These are phyloP conservation scores for Scolopax mira DNA, from an alignment of 2,113 vertebrate species.

Conservation along the genomic window DNA sequence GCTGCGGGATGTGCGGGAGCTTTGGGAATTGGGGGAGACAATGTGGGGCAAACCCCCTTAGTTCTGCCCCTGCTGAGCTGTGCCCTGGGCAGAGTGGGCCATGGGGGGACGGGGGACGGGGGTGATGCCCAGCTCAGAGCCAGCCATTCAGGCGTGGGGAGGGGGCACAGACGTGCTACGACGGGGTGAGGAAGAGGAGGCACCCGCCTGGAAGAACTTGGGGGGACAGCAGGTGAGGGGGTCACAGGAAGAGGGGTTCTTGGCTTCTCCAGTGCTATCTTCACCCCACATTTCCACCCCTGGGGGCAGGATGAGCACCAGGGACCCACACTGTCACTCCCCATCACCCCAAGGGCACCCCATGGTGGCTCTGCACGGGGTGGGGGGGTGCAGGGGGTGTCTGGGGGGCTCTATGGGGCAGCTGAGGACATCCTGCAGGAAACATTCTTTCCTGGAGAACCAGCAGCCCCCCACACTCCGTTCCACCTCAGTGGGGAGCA, in stretches of 20 bases:
- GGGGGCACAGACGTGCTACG: accelerated
- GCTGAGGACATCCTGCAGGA: constrained; percentile 52
- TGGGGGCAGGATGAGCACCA: not conserved
- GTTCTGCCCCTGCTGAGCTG: not conserved
- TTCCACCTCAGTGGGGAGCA: not conserved
- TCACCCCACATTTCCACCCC: accelerated
- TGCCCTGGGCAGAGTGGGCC: not conserved
- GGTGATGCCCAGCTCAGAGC: not conserved
- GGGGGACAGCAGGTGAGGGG: not conserved
- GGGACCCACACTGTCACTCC: not conserved
- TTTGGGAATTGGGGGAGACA: not conserved
- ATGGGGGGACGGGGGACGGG: no score
- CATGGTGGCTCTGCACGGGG: not conserved
- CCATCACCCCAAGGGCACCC: not conserved
- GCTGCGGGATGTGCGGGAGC: not conserved
- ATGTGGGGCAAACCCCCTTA: not conserved
- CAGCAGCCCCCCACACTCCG: not conserved
- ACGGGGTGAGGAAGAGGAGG: not conserved
- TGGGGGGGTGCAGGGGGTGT: no score
- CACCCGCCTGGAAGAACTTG: not conserved
- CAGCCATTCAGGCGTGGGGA: not conserved
- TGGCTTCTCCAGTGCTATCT: not conserved
- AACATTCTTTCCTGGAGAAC: constrained; percentile 30
- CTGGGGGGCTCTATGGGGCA: not conserved
- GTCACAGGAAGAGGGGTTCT: not conserved